Evolutionary conservation across 2,888 invertebrate species (phyloP).

Genomic region (Lordiphosa andalusiaca): DNA sequence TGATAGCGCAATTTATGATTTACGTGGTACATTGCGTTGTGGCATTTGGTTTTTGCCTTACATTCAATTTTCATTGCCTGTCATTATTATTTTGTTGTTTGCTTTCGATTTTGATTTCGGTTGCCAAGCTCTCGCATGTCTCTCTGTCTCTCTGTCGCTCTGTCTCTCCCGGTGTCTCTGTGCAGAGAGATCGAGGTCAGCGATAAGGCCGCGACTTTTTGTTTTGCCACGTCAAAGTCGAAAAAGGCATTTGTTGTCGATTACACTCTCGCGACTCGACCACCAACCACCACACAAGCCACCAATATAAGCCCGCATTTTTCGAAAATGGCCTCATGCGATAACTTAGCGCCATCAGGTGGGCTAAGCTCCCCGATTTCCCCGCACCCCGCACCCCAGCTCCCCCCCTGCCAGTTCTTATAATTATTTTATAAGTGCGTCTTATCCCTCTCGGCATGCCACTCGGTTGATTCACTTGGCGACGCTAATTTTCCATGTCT

Average conservation of each 20-base stretch:
- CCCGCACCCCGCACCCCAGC: constrained; percentile 5
- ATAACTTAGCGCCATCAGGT: constrained; percentile 69
- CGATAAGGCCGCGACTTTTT: constrained; percentile 64
- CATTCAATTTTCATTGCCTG: constrained; percentile 43
- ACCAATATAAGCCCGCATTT: constrained; percentile 31
- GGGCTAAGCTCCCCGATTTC: constrained; percentile 20
- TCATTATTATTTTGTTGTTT: constrained; percentile 46
- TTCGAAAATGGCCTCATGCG: constrained; percentile 50
- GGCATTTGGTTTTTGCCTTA: constrained; percentile 30
- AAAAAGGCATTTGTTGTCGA: constrained; percentile 40
- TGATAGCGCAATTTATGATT: constrained; percentile 70
- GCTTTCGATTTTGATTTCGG: constrained; percentile 63
- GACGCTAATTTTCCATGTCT: constrained; percentile 65
- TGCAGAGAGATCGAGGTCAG: constrained; percentile 67
- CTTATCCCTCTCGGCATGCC: constrained; percentile 63
- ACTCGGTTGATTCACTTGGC: constrained; percentile 71
- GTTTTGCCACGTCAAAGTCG: constrained; percentile 46
- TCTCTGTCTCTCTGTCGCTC: not conserved
- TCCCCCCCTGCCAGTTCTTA: constrained; percentile 26
- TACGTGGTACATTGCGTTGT: constrained; percentile 70
- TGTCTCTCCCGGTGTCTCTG: constrained; percentile 18
- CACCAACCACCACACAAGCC: constrained; percentile 20
- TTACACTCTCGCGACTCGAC: constrained; percentile 28
- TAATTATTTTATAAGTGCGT: constrained; percentile 74
- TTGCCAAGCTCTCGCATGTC: constrained; percentile 22